phyloP scores from a whole-genome alignment of 2,888 invertebrate genomes.

The Lasiommata megera region DNA sequence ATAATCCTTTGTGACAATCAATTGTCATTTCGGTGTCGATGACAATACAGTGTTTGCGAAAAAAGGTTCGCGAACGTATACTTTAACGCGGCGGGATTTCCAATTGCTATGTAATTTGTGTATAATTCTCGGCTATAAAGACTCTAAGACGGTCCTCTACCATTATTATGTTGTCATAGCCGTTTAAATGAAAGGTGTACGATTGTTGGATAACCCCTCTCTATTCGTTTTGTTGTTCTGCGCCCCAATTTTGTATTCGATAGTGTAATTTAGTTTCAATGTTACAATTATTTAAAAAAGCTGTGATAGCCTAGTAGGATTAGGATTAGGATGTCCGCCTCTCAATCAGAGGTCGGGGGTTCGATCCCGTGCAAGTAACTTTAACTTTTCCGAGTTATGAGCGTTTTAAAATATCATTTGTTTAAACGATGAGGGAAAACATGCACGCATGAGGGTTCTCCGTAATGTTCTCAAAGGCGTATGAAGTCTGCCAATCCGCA shows the following conservation, averaged over 20 bases:
- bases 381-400: too few species aligned
- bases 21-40: slow-evolving; percentile 71
- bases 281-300: too few species aligned
- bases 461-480: too few species aligned
- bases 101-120: slow-evolving; percentile 71
- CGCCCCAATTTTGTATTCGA: slow-evolving; percentile 7
- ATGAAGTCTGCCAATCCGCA: too few species aligned
- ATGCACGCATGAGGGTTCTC: too few species aligned
- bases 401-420: too few species aligned
- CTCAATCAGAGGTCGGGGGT: too few species aligned
- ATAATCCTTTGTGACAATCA: slow-evolving; percentile 70
- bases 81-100: slow-evolving; percentile 64
- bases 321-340: too few species aligned
- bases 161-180: slow-evolving; percentile 69
- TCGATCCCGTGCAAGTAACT: too few species aligned
- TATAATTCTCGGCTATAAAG: slow-evolving; percentile 60
- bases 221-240: slow-evolving; percentile 18
- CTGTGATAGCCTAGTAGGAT: too few species aligned
- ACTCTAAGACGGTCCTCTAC: slow-evolving; percentile 44
- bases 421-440: too few species aligned
- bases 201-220: slow-evolving; percentile 31
- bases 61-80: slow-evolving; percentile 45
- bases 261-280: background rate
- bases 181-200: slow-evolving; percentile 49
- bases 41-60: slow-evolving; percentile 62